Evolutionary conservation across 2,113 vertebrate genomes (phyloP).

Genomic region (Aldabrachelys gigantea): DNA sequence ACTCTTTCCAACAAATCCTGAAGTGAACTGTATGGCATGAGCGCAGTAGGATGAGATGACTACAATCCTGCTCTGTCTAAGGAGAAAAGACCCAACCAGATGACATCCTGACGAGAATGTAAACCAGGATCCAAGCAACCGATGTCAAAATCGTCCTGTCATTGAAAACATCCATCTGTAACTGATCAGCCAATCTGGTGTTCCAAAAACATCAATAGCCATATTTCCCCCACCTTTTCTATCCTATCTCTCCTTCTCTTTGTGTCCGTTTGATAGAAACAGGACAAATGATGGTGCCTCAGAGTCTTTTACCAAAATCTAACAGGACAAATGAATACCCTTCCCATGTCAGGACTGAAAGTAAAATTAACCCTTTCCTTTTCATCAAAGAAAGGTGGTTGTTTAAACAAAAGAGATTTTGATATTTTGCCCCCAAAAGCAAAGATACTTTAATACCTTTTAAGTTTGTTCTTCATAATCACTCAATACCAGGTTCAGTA

Average conservation of each 20-base stretch:
- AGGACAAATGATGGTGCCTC: too few species aligned
- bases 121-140: background rate
- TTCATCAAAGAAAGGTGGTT: too few species aligned
- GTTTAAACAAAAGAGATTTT: too few species aligned
- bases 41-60: background rate
- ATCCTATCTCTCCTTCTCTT: background rate
- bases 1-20: background rate
- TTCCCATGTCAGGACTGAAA: too few species aligned
- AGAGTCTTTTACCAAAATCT: too few species aligned
- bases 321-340: too few species aligned
- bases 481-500: background rate
- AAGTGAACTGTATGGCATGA: background rate
- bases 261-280: too few species aligned
- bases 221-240: background rate
- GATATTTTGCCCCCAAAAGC: too few species aligned
- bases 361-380: too few species aligned
- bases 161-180: background rate
- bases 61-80: background rate
- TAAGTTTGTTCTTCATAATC: too few species aligned
- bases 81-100: background rate
- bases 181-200: background rate
- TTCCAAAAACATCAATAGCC: background rate
- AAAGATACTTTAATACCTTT: too few species aligned
- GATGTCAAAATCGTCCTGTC: background rate
- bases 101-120: background rate